Evolutionary conservation across 1,140 invertebrate genomes (phyloP), one percentile per base, ranked within the genome.

Genomic region (Drosophila lini): DNA sequence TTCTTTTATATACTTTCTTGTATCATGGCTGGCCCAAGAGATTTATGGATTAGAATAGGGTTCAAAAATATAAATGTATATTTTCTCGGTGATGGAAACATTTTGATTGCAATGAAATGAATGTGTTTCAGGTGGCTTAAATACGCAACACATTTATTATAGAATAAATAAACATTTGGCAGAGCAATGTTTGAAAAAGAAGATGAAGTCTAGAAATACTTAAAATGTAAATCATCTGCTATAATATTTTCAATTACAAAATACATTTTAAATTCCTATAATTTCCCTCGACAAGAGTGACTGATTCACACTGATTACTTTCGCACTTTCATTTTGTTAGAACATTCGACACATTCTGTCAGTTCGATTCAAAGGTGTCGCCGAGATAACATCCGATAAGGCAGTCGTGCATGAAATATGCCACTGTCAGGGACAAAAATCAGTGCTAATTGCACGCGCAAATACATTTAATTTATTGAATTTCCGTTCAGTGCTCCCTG

Each of bases 391-490:
- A 38, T 59, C 44, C 15, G 44, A 59, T 50, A 19, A 25, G 22
- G 56, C 41, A 44, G 32, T 68, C 3, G n/a, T 16, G 36, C 36
- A 48, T 69, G 31, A 77, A 77, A 63, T 63, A 41, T 57, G 48
- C 44, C 19, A 38, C 48, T 40, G 57, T 44, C 64, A 15, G 3
- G 7, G 34, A 38, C 8, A 47, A 73, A 53, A 52, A 57, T 40
- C 38, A 40, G 32, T 31, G 36, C 31, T 73, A 78, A 74, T 81
- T 78, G 60, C 28, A 48, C 61, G 41, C 32, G 59, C 36, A 64
- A 63, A 58, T 59, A 62, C 59, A 34, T 60, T 58, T 42, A 59
- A 71, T 71, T 73, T 71, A 80, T 73, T 63, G 38, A 36, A 62
- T 76, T 83, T 68, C 65, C 71, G 65, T 45, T 61, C 48, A 16